Conservation (phyloP, 2,113 vertebrate genomes). For the Xenopus laevis region DNA sequence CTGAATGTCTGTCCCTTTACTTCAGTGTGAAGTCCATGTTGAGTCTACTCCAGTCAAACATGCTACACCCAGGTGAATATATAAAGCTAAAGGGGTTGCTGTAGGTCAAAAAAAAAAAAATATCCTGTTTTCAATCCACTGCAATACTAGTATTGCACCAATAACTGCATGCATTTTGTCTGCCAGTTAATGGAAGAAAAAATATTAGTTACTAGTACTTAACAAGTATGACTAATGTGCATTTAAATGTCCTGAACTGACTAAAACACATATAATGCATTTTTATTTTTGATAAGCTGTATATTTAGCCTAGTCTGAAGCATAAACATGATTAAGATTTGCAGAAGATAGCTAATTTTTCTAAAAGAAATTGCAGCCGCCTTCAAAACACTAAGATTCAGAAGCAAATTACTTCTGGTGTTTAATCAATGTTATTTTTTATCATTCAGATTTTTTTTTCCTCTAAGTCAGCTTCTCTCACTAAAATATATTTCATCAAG, state of each 20-base stretch:
- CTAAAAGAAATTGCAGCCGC: slow-evolving; percentile 53
- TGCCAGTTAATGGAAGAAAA: neutral
- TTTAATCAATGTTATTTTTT: slow-evolving; percentile 66
- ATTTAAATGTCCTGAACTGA: neutral
- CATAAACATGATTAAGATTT: slow-evolving; percentile 63
- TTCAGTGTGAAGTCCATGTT: too few relatives aligned
- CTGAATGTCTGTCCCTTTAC: too few relatives aligned
- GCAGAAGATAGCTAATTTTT: slow-evolving; percentile 57
- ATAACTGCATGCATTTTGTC: neutral
- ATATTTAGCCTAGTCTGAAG: slow-evolving; percentile 62
- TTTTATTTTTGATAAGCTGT: slow-evolving; percentile 50
- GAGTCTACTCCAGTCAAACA: too few relatives aligned
- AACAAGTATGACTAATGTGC: neutral
- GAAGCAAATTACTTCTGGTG: slow-evolving; percentile 62
- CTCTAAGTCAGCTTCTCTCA: slow-evolving; percentile 62
- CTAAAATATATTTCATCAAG: slow-evolving; percentile 79
- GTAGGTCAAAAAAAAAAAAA: too few relatives aligned
- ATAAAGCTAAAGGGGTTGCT: too few relatives aligned
- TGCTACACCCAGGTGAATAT: too few relatives aligned
- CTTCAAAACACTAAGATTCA: slow-evolving; percentile 62
- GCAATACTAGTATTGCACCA: too few relatives aligned
- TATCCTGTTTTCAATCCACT: too few relatives aligned
- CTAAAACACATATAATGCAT: slow-evolving; percentile 1
- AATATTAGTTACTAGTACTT: neutral
- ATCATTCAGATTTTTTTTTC: slow-evolving; percentile 52